Base-by-base conservation (phyloP, 92 coral and sea anemone genomes). In the Porites rus region DNA sequence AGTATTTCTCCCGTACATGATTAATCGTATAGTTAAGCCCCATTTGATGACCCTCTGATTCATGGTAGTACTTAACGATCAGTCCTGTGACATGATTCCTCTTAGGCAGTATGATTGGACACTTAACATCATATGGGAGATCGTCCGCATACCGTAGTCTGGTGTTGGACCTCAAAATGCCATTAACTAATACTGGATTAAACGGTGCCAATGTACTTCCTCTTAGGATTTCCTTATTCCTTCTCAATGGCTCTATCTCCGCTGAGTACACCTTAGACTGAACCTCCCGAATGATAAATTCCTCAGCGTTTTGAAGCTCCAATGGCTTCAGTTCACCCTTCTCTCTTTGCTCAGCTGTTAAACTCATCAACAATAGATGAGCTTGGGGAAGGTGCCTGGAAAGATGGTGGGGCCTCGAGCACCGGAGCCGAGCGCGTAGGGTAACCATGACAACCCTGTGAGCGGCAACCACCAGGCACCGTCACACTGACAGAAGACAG, bases 221-320 rank as follows among this genome's bases (percentile, higher is more conserved):
- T 31, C 43, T 31, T 31, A 31, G 43, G 43, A 31, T 31, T 31
- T 2, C 43, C 43, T 31, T 31, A 0, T 31, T 31, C 21, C 72
- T 19, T 88, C 72, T 64, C 75, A 82, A 81, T 13, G 93, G 85
- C 24, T 88, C 58, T 6, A 91, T 81, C 76, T 93, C 94, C 12
- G 86, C 90, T 59, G 84, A 24, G 68, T 84, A 91, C 19, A 13
- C 24, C 51, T 84, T 86, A 12, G 54, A 63, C 77, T 93, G 91
- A 53, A 93, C 28, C 94, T 88, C 87, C 51, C 63, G 53, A 20
- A 91, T 65, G n/a, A 88, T 82, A 70, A 43, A 54, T 43, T 74
- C 76, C 77, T 93, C 94, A 2, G 91, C 88, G 54, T 72, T 51
- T 69, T 75, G 72, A 25, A 93, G 58, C 82, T 94, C 97, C 66